These are phyloP conservation scores for Hypolimnas misippus DNA, from an alignment of 2,888 invertebrate species.

Conservation along the genomic window DNA sequence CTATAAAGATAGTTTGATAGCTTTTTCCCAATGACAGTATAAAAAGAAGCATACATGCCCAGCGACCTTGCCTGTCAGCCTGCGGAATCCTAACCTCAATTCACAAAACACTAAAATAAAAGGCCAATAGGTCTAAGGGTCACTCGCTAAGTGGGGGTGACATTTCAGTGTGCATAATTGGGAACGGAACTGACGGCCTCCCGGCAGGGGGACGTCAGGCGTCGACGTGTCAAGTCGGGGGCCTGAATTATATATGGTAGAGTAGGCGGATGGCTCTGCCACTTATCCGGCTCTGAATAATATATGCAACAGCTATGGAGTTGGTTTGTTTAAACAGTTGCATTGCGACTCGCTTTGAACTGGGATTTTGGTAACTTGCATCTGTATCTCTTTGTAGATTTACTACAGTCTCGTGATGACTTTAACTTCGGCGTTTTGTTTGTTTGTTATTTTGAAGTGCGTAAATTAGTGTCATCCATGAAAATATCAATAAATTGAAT, in stretches of 20 bases:
- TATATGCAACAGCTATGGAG: slow-evolving; percentile 61
- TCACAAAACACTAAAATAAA: slow-evolving; percentile 68
- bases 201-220: slow-evolving; percentile 58
- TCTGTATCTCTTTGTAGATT: not conserved
- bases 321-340: slow-evolving; percentile 56
- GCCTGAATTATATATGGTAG: slow-evolving; percentile 78
- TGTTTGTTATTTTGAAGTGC: not conserved
- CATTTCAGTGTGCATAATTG: slow-evolving; percentile 82
- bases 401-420: not conserved
- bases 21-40: not conserved
- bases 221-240: slow-evolving; percentile 80
- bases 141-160: slow-evolving; percentile 75
- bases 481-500: too few species aligned
- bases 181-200: slow-evolving; percentile 71
- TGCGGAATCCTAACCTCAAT: slow-evolving; percentile 62
- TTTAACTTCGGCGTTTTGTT: not conserved
- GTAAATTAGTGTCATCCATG: too few species aligned
- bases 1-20: not conserved
- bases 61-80: slow-evolving; percentile 49
- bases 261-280: slow-evolving; percentile 76
- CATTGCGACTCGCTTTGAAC: slow-evolving; percentile 31
- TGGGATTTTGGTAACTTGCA: slow-evolving; percentile 21
- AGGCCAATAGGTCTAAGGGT: slow-evolving; percentile 83
- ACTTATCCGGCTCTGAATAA: slow-evolving; percentile 78
- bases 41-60: not conserved